Evolutionary conservation across 2,113 vertebrate species (phyloP).

Genomic region (Rattus norvegicus): DNA sequence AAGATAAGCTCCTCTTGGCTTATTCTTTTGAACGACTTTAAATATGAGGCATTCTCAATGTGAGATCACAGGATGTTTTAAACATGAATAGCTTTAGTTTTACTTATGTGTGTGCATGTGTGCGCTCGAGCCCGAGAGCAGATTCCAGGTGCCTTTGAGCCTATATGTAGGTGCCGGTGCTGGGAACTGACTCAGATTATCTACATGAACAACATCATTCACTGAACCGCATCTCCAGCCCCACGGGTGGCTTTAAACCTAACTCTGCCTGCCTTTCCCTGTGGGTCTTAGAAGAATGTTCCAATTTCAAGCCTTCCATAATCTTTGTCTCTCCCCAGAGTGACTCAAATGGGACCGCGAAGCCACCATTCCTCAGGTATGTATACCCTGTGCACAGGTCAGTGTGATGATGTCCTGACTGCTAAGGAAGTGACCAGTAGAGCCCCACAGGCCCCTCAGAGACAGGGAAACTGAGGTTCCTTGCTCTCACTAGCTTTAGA

Average conservation of each 20-base stretch:
- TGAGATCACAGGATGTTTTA: not conserved
- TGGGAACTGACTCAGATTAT: not conserved
- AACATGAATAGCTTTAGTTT: not conserved
- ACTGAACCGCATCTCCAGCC: not conserved
- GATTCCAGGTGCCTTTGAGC: not conserved
- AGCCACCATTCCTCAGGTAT: conserved; percentile 95
- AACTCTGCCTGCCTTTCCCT: not conserved
- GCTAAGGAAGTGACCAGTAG: not conserved
- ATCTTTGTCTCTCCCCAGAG: conserved; percentile 85
- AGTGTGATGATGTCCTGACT: not conserved
- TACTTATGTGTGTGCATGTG: not conserved
- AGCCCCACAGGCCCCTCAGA: not conserved
- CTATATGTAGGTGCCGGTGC: not conserved
- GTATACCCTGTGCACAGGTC: not conserved
- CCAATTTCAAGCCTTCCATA: not conserved
- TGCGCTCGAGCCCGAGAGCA: not conserved
- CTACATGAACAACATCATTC: not conserved
- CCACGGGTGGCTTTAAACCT: not conserved
- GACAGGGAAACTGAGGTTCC: not conserved
- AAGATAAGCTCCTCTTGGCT: not conserved
- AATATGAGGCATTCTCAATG: not conserved
- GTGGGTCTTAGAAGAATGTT: not conserved
- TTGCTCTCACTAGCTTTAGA: not conserved
- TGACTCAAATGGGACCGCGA: conserved; percentile 91
- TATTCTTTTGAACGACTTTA: not conserved